phyloP scores from a whole-genome alignment of 2,888 invertebrate genomes.

The Perizoma affinitatum region DNA sequence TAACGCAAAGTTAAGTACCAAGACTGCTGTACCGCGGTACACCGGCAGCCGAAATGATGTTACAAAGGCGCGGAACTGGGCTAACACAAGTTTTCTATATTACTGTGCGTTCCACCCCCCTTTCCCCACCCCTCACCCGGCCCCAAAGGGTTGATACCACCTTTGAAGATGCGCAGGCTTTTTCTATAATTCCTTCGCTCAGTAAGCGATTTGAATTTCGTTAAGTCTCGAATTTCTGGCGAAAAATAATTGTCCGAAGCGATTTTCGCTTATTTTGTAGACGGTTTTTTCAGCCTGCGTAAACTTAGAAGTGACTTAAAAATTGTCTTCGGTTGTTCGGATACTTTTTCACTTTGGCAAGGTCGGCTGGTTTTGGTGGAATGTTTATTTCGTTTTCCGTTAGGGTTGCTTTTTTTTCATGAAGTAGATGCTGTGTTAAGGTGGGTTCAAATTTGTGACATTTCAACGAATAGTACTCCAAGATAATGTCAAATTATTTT shows the following conservation, averaged over 20 bases:
- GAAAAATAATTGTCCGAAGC: slow-evolving; percentile 81
- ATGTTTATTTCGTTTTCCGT: slow-evolving; percentile 45
- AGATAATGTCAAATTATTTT: too few species aligned
- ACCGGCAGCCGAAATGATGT: slow-evolving; percentile 81
- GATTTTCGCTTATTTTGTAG: slow-evolving; percentile 69
- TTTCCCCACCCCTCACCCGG: slow-evolving; percentile 38
- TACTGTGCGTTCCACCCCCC: slow-evolving; percentile 71
- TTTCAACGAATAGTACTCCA: too few species aligned
- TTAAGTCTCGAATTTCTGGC: slow-evolving; percentile 80
- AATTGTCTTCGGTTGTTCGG: slow-evolving; percentile 46
- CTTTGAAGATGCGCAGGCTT: slow-evolving; percentile 83
- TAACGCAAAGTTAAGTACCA: slow-evolving; percentile 52
- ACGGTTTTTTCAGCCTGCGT: slow-evolving; percentile 49
- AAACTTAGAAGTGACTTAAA: slow-evolving; percentile 53
- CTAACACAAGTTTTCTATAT: slow-evolving; percentile 85
- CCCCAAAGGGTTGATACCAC: slow-evolving; percentile 78
- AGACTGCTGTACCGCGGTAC: slow-evolving; percentile 46
- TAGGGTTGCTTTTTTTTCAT: slow-evolving; percentile 3
- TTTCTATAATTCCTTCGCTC: slow-evolving; percentile 80
- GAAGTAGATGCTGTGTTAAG: too few species aligned
- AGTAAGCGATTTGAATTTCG: slow-evolving; percentile 83
- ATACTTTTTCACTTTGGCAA: slow-evolving; percentile 55
- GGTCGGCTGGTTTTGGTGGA: slow-evolving; percentile 49
- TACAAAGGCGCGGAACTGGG: slow-evolving; percentile 84
- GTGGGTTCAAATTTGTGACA: too few species aligned